Conservation (phyloP, 1,140 invertebrate genomes). For the Microplitis demolitor region DNA sequence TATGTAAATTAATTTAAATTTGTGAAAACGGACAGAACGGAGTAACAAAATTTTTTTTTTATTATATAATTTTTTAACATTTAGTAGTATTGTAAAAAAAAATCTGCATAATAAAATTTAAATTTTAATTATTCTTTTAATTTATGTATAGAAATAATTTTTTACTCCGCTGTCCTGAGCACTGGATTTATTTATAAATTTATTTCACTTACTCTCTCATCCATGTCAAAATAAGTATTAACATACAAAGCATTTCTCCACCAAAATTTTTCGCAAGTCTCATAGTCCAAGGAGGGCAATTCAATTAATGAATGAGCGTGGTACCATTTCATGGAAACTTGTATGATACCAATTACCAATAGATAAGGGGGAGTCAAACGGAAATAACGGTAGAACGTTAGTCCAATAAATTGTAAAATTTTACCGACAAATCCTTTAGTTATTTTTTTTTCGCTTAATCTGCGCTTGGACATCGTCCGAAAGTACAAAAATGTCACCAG, state of each 20-base stretch:
- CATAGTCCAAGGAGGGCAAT: constrained; percentile 44
- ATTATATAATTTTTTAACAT: too few relatives aligned
- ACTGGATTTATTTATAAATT: background rate
- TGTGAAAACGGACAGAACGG: background rate
- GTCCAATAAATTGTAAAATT: constrained; percentile 48
- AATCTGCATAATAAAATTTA: too few relatives aligned
- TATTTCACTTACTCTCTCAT: constrained; percentile 47
- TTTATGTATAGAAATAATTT: too few relatives aligned
- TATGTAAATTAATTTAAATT: background rate
- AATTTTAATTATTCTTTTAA: too few relatives aligned
- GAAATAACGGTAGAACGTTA: constrained; percentile 51
- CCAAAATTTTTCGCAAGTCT: constrained; percentile 56
- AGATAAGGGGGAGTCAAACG: constrained; percentile 55
- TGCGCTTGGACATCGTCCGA: constrained; percentile 49
- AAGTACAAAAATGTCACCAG: constrained; percentile 56
- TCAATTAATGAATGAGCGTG: constrained; percentile 47
- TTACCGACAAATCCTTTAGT: constrained; percentile 40
- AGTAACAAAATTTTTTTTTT: background rate
- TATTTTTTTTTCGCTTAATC: constrained; percentile 40
- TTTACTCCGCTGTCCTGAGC: too few relatives aligned
- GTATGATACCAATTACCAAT: constrained; percentile 46
- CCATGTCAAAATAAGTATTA: constrained; percentile 53
- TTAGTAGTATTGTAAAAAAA: too few relatives aligned
- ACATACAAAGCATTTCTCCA: constrained; percentile 58
- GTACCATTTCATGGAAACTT: constrained; percentile 47